A percentile compares a stretch with the other conserved stretches of the same genome.
Evolutionary conservation across 2,113 vertebrate species (phyloP).

Genomic region (Circaetus gallicus): DNA sequence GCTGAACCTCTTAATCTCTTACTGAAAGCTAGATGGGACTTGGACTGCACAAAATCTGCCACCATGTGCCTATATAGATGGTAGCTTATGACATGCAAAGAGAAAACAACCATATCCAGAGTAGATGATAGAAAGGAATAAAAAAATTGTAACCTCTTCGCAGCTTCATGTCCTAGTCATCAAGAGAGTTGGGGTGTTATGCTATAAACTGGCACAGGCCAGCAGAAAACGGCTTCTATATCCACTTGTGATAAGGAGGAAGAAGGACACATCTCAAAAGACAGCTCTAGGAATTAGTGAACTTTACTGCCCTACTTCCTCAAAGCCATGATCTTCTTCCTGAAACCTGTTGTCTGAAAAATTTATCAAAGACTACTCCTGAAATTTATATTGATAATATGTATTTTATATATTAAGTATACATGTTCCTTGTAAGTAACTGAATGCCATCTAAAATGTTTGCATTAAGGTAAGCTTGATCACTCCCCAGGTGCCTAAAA

Average conservation of each 20-base stretch:
- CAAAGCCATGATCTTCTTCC: background rate
- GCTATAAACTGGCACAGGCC: accelerated
- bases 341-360: background rate
- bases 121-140: background rate
- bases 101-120: background rate
- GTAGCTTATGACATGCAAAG: background rate
- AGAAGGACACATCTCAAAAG: background rate
- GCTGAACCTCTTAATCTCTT: background rate
- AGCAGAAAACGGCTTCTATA: background rate
- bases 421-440: background rate
- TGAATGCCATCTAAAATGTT: background rate
- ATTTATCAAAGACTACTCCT: background rate
- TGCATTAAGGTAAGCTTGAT: background rate
- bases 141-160: background rate
- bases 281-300: background rate
- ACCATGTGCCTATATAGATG: accelerated
- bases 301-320: background rate
- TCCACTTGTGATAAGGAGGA: background rate
- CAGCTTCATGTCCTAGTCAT: background rate
- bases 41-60: background rate
- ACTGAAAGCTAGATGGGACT: background rate
- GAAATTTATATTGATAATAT: background rate
- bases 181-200: accelerated
- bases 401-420: background rate
- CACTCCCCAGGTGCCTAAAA: background rate